phyloP scores from a whole-genome alignment of 2,888 invertebrate genomes.

The Lycocerus yunnanus region DNA sequence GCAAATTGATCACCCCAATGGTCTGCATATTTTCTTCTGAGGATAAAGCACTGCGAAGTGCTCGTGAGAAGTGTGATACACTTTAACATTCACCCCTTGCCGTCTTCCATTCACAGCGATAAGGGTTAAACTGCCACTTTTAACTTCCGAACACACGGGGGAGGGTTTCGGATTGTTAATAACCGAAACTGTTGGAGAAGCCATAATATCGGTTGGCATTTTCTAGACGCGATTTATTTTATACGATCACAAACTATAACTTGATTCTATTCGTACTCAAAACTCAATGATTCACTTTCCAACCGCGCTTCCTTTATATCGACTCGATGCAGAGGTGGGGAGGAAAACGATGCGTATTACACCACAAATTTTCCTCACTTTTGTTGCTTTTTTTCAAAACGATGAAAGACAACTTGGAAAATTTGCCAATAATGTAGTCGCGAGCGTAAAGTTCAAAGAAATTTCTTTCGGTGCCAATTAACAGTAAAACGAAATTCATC shows the following conservation, averaged over 20 bases:
- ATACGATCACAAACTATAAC: neutral
- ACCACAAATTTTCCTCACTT: neutral
- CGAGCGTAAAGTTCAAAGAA: neutral
- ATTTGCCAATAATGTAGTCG: neutral
- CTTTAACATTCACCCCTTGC: slow-evolving; percentile 66
- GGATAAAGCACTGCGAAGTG: slow-evolving; percentile 70
- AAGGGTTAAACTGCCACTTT: slow-evolving; percentile 66
- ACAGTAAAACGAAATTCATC: neutral
- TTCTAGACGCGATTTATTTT: slow-evolving; percentile 25
- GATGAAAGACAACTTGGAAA: neutral
- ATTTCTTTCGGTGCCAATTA: neutral
- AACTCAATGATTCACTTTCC: neutral
- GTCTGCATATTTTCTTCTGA: slow-evolving; percentile 65
- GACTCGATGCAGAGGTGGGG: neutral
- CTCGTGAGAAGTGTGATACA: slow-evolving; percentile 66
- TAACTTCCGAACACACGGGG: slow-evolving; percentile 62
- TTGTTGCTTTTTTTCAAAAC: neutral
- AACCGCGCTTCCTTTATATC: neutral
- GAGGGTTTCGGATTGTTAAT: slow-evolving; percentile 50
- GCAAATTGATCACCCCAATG: slow-evolving; percentile 66
- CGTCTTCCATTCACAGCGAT: slow-evolving; percentile 62
- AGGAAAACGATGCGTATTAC: neutral
- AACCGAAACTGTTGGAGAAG: slow-evolving; percentile 49
- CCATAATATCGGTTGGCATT: slow-evolving; percentile 55
- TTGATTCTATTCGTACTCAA: neutral